Conservation (phyloP, 1,140 invertebrate species). For the Solenopsis invicta region DNA sequence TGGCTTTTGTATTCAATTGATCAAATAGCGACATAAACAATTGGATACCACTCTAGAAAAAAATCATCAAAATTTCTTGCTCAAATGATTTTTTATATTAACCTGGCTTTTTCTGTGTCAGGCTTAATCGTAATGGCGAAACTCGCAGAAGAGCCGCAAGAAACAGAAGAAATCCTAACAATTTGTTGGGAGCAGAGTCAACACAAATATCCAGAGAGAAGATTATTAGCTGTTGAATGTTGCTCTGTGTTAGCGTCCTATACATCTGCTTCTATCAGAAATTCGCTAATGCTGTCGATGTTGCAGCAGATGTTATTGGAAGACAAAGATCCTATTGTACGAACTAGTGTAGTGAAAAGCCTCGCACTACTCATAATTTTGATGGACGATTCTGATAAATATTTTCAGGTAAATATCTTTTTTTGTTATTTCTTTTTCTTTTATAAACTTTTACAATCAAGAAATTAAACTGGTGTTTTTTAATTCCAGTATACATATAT, state of each 20-base stretch:
- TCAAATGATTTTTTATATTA: no score
- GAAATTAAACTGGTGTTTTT: no score
- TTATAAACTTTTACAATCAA: neutral
- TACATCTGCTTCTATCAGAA: constrained; percentile 90
- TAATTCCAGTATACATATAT: no score
- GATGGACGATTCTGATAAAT: constrained; percentile 91
- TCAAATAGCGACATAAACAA: no score
- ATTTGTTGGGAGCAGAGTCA: constrained; percentile 93
- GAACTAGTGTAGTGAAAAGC: constrained; percentile 89
- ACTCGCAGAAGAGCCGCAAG: constrained; percentile 86
- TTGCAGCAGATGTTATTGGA: constrained; percentile 92
- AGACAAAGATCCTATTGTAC: constrained; percentile 90
- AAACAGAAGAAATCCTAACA: constrained; percentile 91
- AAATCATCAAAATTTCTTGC: no score
- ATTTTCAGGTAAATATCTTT: constrained; percentile 87
- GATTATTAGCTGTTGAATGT: constrained; percentile 91
- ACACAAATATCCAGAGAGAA: constrained; percentile 91
- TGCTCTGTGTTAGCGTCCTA: constrained; percentile 92
- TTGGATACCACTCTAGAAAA: no score
- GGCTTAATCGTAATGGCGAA: constrained; percentile 90
- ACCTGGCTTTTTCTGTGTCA: constrained; percentile 61
- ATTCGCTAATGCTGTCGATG: constrained; percentile 92
- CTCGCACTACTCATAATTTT: constrained; percentile 89
- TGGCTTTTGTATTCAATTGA: no score
- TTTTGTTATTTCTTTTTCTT: constrained; percentile 6